phyloP scores from a whole-genome alignment of 2,113 vertebrate genomes.

The Alligator sinensis region DNA sequence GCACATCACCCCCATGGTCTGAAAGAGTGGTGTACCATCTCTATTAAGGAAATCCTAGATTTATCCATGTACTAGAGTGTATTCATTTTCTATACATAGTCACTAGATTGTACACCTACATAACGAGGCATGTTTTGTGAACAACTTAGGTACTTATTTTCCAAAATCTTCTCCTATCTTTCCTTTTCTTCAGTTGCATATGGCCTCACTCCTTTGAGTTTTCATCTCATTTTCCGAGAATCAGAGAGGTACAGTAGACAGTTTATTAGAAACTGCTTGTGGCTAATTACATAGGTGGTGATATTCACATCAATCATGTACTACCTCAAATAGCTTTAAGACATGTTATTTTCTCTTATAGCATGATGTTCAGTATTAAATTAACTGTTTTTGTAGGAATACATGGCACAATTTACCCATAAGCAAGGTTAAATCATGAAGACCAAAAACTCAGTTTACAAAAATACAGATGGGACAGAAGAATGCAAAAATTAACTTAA shows the following conservation, averaged over 20 bases:
- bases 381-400: not conserved
- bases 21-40: too few relatives aligned
- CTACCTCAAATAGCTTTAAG: not conserved
- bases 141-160: not conserved
- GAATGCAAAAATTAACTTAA: conserved; percentile 51
- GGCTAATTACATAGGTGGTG: not conserved
- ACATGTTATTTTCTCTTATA: conserved; percentile 4
- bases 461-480: conserved; percentile 6
- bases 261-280: not conserved
- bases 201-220: not conserved
- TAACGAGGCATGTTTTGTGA: not conserved
- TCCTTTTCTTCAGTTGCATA: not conserved
- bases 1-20: too few relatives aligned
- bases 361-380: conserved; percentile 2
- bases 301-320: not conserved
- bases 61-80: too few relatives aligned
- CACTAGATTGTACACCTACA: not conserved
- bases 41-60: too few relatives aligned
- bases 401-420: conserved; percentile 2
- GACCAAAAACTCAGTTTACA: conserved; percentile 33
- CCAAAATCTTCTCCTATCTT: not conserved
- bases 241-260: not conserved
- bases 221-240: not conserved
- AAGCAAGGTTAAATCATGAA: conserved; percentile 40
- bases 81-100: not conserved